Evolutionary conservation across 2,113 vertebrate genomes (phyloP).

Genomic region (Oryzias javanicus): DNA sequence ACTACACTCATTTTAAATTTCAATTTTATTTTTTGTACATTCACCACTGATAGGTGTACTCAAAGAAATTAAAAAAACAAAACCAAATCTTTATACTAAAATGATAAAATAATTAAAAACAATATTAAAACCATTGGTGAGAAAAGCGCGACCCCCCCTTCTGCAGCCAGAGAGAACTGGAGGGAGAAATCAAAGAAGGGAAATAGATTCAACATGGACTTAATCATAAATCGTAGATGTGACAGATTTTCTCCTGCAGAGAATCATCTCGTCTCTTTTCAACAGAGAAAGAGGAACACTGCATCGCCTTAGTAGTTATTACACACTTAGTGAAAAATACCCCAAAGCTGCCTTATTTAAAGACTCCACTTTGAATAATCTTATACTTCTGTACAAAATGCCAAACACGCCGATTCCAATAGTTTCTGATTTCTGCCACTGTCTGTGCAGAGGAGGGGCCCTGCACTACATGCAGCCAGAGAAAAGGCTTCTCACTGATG

Average conservation of each 20-base stretch:
- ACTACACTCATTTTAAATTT: constrained; percentile 62
- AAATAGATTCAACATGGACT: constrained; percentile 37
- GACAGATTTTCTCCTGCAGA: constrained; percentile 33
- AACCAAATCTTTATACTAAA: constrained; percentile 75
- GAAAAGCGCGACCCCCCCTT: constrained; percentile 52
- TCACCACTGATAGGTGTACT: constrained; percentile 82
- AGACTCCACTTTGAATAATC: constrained; percentile 54
- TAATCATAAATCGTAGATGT: constrained; percentile 40
- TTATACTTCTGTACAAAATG: constrained; percentile 69
- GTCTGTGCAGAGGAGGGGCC: constrained; percentile 40
- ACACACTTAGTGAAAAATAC: constrained; percentile 60
- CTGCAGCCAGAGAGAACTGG: constrained; percentile 49
- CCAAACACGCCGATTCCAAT: constrained; percentile 52
- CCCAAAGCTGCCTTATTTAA: constrained; percentile 70
- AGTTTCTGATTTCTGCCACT: constrained; percentile 46
- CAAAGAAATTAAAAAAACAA: constrained; percentile 65
- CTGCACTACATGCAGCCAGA: constrained; percentile 62
- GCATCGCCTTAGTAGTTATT: constrained; percentile 63
- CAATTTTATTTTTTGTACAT: constrained; percentile 83
- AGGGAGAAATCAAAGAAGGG: constrained; percentile 24
- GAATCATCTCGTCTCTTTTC: constrained; percentile 36
- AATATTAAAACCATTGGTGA: constrained; percentile 69
- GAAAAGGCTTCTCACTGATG: constrained; percentile 37
- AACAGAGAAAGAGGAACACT: constrained; percentile 55
- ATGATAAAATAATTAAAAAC: constrained; percentile 75